phyloP scores from a whole-genome alignment of 2,888 invertebrate species.

The Caenorhabditis macrosperma region DNA sequence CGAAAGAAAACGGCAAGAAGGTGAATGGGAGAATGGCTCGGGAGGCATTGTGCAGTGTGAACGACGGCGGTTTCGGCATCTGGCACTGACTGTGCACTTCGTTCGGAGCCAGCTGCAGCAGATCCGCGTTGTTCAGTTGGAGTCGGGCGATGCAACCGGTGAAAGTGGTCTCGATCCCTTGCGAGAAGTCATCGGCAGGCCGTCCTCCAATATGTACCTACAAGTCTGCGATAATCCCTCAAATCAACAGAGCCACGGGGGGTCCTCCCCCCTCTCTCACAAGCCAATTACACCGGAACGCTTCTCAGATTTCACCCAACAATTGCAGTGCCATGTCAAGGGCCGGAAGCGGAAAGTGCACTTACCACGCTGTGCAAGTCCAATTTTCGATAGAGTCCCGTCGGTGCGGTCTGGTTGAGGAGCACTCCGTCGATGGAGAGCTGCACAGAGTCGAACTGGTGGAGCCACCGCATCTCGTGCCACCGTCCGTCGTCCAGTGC shows the following conservation, averaged over 20 bases:
- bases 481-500: constrained; percentile 78
- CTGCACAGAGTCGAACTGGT: constrained; percentile 79
- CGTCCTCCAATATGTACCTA: constrained; percentile 77
- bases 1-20: constrained; percentile 78
- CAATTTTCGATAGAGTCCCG: constrained; percentile 78
- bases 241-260: constrained; percentile 35
- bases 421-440: constrained; percentile 74
- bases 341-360: constrained; percentile 11
- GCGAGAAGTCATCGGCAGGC: constrained; percentile 74
- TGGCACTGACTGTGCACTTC: constrained; percentile 60
- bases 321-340: constrained; percentile 15
- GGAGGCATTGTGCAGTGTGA: constrained; percentile 69
- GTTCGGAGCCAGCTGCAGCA: constrained; percentile 72
- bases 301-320: constrained; percentile 53
- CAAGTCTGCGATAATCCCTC: constrained; percentile 53
- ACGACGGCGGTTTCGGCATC: constrained; percentile 70
- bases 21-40: constrained; percentile 74
- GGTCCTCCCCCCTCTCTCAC: constrained; percentile 1
- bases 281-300: constrained; percentile 50
- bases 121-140: constrained; percentile 74
- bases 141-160: constrained; percentile 72
- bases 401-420: constrained; percentile 75
- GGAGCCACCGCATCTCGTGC: constrained; percentile 78
- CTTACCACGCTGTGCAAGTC: constrained; percentile 76
- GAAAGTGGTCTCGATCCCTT: constrained; percentile 69